Base-by-base conservation (phyloP, 1,140 invertebrate species). In the Eupristina koningsbergeri region DNA sequence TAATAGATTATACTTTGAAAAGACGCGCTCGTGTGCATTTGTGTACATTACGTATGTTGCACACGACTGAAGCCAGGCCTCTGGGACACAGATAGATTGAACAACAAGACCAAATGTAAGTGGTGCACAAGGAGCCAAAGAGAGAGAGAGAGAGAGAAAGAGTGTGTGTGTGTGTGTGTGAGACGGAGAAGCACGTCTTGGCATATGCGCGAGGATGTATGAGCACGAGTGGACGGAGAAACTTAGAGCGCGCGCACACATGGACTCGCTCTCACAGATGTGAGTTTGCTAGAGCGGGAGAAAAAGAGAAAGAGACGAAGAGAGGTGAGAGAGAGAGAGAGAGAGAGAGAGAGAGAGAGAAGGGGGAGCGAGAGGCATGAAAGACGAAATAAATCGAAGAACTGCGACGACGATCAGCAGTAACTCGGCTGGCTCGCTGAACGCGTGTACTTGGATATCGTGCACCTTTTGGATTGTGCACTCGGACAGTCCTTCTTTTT, bases 371-470 rank as follows among this genome's bases (percentile, higher is more conserved):
- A 69, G 45, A 80, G 45, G 69, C 6, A 79, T 39, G 47, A 61
- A 47, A n/a, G 90, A 89, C 88, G 87, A 91, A 91, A 91, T 89
- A 91, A 91, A 91, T 91, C 90, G 90, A 91, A 91, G 86, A 87
- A 91, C 88, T 79, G 87, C 88, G 87, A 88, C 89, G 89, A 82
- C 87, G 89, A 90, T 89, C 88, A 90, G 89, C 89, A 89, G 90
- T 90, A 89, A 78, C 53, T 78, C 87, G 86, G 89, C 88, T 87
- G 88, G 88, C 88, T 31, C 39, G 89, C 86, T 90, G 88, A 87
- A 90, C 87, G 89, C 87, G 87, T 85, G 83, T 83, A 84, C 34
- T 58, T n/a, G n/a, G 7, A 13, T 7, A 13, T 58, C 22, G 29
- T 36, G 17, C 2, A 7, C 15, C 29, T 78, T 85, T 73, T 47